Conservation (phyloP, 2,113 vertebrate genomes). For the Hippocampus mohnikei region DNA sequence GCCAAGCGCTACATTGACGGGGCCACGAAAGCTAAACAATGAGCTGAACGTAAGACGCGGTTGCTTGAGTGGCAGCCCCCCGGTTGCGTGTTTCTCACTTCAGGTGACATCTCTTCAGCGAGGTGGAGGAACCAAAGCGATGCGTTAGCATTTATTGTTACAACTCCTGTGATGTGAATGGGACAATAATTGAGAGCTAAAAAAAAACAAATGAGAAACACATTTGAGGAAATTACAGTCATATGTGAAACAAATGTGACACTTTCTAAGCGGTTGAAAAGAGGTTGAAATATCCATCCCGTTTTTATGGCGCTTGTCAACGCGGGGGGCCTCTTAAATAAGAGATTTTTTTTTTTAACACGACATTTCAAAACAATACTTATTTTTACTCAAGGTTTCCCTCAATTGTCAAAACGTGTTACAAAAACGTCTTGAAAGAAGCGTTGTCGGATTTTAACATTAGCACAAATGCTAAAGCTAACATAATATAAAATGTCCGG, state of each 20-base stretch:
- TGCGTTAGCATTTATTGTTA: conserved; percentile 1
- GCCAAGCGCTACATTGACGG: not conserved
- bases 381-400: too few species aligned
- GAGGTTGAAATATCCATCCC: not conserved
- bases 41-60: not conserved
- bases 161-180: not conserved
- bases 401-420: too few species aligned
- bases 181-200: conserved; percentile 1
- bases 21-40: conserved; percentile 4
- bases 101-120: not conserved
- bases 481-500: too few species aligned
- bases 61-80: not conserved
- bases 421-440: too few species aligned
- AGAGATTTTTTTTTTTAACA: too few species aligned
- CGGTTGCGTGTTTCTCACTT: conserved; percentile 1
- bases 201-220: conserved; percentile 8
- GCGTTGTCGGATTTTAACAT: too few species aligned
- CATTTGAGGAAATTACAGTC: conserved; percentile 8
- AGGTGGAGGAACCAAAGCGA: not conserved
- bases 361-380: too few species aligned
- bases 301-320: not conserved
- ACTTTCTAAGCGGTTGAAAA: not conserved
- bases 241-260: conserved; percentile 8
- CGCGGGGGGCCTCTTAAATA: too few species aligned
- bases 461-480: too few species aligned